These are phyloP conservation scores for Brachionus angularis DNA, from an alignment of 1,140 invertebrate genomes.

Conservation along the genomic window DNA sequence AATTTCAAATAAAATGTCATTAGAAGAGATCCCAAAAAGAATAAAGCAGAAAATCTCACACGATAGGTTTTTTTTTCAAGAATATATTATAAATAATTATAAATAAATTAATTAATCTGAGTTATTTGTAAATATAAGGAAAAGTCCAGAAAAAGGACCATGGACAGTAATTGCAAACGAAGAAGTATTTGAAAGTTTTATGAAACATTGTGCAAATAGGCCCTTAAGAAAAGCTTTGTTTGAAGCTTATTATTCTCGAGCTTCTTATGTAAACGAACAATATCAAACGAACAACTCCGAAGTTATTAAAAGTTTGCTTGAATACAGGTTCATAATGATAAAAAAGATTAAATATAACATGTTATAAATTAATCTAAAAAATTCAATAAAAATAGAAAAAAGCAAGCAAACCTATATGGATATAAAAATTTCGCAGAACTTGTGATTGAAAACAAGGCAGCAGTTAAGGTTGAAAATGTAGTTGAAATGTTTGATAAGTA, in stretches of 20 bases:
- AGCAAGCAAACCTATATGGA: slow-evolving; percentile 72
- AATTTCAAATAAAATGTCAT: slow-evolving; percentile 65
- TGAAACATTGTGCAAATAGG: slow-evolving; percentile 76
- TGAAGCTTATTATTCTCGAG: slow-evolving; percentile 69
- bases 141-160: slow-evolving; percentile 59
- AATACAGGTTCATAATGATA: not conserved
- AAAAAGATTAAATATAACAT: too few relatives aligned
- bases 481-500: slow-evolving; percentile 66
- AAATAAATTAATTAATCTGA: too few relatives aligned
- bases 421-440: slow-evolving; percentile 74
- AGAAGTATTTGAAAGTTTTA: slow-evolving; percentile 66
- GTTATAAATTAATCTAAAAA: not conserved
- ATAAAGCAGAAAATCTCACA: slow-evolving; percentile 66
- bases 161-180: slow-evolving; percentile 67
- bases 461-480: slow-evolving; percentile 73
- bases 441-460: slow-evolving; percentile 92
- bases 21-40: slow-evolving; percentile 70
- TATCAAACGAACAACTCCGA: slow-evolving; percentile 68
- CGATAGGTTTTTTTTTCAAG: slow-evolving; percentile 58
- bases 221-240: slow-evolving; percentile 74
- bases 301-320: slow-evolving; percentile 25
- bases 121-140: slow-evolving; percentile 47
- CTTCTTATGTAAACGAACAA: slow-evolving; percentile 66
- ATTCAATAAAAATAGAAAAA: slow-evolving; percentile 57
- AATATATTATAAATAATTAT: too few relatives aligned